Evolutionary conservation across 2,888 invertebrate species (phyloP), one percentile per base, ranked within the genome.

Genomic region (Euspilapteryx auroguttella): DNA sequence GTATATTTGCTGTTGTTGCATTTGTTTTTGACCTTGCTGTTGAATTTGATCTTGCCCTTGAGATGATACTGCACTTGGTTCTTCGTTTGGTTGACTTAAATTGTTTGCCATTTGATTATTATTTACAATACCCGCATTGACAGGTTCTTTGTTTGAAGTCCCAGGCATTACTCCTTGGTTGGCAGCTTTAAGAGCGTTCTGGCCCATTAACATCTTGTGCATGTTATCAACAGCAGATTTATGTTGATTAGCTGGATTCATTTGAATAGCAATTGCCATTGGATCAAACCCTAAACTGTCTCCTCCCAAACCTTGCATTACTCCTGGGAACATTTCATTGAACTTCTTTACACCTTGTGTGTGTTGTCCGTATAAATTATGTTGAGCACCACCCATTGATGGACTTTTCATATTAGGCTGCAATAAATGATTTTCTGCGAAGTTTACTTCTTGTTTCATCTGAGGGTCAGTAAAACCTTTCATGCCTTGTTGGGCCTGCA

Each of bases 241-340:
- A 36, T 66, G 49, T 27, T 63, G 57, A 35, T 73, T 75, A 21
- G 56, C 58, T 26, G 73, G 73, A 41, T 73, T 73, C 69, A 75
- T 69, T 44, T 73, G 69, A 38, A 73, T 51, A 7, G 75, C 75
- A 34, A 75, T 62, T 21, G 59, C 48, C 73, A 75, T 75, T 2
- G 75, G 73, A 41, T 75, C 71, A 33, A 68, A 73, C 17, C 61
- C 61, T 30, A 73, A 45, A 32, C n/a, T n/a, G n/a, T n/a, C n/a
- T n/a, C 68, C 59, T 11, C 46, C 55, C 6, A 23, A 22, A 8
- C 27, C 12, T 38, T 57, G 49, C 47, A 50, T 55, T 6, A 65
- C 55, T 12, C 65, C 69, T 20, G 75, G 69, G 33, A 73, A 71
- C 58, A 69, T 64, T 41, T 68, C 53, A 28, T 68, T 61, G 32